Base-by-base conservation (phyloP, 2,113 vertebrate genomes). In the Acrocephalus arundinaceus region DNA sequence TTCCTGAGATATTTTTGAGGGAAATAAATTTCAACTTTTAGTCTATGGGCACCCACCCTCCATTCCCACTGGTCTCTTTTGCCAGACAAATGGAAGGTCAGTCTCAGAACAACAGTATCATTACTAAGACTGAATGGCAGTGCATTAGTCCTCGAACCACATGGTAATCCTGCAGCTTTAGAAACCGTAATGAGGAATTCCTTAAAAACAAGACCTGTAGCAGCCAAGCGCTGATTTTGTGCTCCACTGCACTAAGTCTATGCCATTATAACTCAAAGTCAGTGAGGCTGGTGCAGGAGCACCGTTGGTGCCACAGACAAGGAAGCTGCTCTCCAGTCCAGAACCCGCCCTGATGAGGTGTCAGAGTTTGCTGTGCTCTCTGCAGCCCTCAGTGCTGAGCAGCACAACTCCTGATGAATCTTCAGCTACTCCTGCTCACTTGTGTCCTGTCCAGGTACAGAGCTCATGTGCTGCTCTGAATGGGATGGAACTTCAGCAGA, bases 201-300 rank as follows among this genome's bases (percentile, higher is more conserved):
- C 59, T 84, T 66, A 46, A 65, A 71, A 75, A 45, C 41, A 55
- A 62, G 54, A 20, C 28, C 74, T 28, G 51, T 4, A 41, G n/a
- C 71, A 93, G 79, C 54, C 63, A 54, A 19, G 13, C 21, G 54
- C 54, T 8, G 33, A 13, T 55, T 82, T 77, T 10, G 35, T 18
- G 41, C 31, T 31, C 19, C 28, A 1, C 0, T 61, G 55, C 51
- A 55, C 12, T 2, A 18, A 52, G 51, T 3, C 55, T 24, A 1
- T 18, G 15, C 37, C 39, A 9, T 5, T 18, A 2, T 4, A 61
- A 39, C 30, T 14, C 9, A 13, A 35, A 89, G 30, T 14, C 80
- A 43, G 18, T 1, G 18, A 52, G 61, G 25, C 7, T 7, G 45
- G 33, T 8, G 61, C 30, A 35, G 52, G 41, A 65, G 27, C 46